Base-by-base conservation (phyloP, 2,797 vertebrate genomes). In the Hipposideros larvatus region DNA sequence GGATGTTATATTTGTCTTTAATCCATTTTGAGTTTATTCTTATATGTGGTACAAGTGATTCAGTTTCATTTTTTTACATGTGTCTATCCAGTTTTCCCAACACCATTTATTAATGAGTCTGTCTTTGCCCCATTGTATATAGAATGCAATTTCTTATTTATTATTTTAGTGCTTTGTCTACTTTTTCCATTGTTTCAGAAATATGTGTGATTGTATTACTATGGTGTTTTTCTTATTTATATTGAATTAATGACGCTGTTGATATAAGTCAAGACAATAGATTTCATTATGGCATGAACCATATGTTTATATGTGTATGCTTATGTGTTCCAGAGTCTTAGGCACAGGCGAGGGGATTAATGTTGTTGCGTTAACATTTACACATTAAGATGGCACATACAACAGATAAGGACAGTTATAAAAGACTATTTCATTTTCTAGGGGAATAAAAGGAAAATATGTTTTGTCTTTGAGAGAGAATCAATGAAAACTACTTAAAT, bases 401-500 rank as follows among this genome's bases (percentile, higher is more conserved):
- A 19, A 80, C 63, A 80, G 15, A 43, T 80, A 90, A 80, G 65
- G 28, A 89, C 19, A 63, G 55, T 66, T 68, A 37, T n/a, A 82
- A 94, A 92, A 87, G 22, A 41, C 18, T 34, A 57, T 7, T 90
- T 70, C 9, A 65, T 93, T 88, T 95, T 68, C 34, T 78, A 94
- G 18, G 70, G 24, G 41, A 71, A 88, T 57, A 92, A 53, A 82
- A 21, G 11, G 26, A 77, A 85, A 48, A 14, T 4, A 37, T 77
- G n/a, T 55, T 87, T 92, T 85, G 15, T 71, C 31, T 93, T 90
- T 34, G 43, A 70, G 21, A 93, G 22, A 66, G 15, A 84, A 94
- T 68, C 86, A 53, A 4, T 82, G 68, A 86, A 89, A 93, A 74
- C 68, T 70, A 43, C 88, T 89, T 93, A 59, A 59, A 80, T 75